phyloP scores from a whole-genome alignment of 2,888 invertebrate genomes.

The Heteromyza rotundicornis region DNA sequence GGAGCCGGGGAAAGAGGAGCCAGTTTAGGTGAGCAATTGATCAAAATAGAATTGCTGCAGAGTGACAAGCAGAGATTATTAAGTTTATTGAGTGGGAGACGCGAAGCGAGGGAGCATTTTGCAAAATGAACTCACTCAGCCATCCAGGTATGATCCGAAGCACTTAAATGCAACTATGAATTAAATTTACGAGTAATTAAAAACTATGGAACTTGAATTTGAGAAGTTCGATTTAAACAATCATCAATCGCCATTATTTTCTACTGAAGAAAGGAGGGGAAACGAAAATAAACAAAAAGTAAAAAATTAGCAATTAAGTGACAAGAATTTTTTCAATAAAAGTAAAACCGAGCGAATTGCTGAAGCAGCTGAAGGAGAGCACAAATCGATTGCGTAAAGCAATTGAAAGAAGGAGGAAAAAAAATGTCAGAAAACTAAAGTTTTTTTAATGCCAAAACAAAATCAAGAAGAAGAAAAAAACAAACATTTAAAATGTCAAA shows the following conservation, averaged over 20 bases:
- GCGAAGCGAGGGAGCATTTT: neutral
- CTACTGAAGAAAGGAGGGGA: conserved; percentile 35
- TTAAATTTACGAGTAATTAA: conserved; percentile 8
- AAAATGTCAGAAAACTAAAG: conserved; percentile 18
- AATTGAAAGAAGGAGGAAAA: neutral
- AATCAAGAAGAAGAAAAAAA: no score
- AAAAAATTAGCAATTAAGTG: conserved; percentile 23
- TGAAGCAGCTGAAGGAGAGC: no score
- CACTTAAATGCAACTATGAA: conserved; percentile 8
- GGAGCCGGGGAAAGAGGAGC: conserved; percentile 26
- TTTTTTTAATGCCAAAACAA: no score
- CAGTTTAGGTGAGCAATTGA: conserved; percentile 58
- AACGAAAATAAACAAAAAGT: conserved; percentile 13
- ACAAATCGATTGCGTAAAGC: no score
- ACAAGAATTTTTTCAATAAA: conserved; percentile 7
- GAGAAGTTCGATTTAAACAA: conserved; percentile 22
- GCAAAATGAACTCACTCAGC: conserved; percentile 28
- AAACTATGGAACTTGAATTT: conserved; percentile 16
- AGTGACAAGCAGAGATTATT: neutral
- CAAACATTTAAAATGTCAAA: no score
- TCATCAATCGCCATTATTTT: conserved; percentile 33
- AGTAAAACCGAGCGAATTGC: neutral
- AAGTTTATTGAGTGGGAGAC: neutral
- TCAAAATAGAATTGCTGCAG: conserved; percentile 53
- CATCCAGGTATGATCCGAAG: conserved; percentile 37